These are phyloP conservation scores for Premnoplex brunnescens DNA, from an alignment of 2,797 vertebrate species.

Conservation along the genomic window DNA sequence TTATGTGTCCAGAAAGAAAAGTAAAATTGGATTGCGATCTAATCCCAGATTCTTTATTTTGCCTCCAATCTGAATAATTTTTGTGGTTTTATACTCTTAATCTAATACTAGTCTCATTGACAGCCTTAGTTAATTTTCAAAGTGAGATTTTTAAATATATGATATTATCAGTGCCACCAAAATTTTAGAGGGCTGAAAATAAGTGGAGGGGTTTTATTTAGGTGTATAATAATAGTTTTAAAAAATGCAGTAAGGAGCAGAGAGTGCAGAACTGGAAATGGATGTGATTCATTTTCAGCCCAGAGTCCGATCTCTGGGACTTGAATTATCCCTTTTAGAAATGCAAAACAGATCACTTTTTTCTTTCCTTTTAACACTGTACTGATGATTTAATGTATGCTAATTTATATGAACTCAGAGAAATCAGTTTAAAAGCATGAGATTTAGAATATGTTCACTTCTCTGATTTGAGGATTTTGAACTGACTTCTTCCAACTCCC, in stretches of 20 bases:
- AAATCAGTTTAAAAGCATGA: background rate
- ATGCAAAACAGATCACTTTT: background rate
- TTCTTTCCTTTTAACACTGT: background rate
- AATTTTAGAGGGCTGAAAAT: background rate
- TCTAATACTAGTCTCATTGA: background rate
- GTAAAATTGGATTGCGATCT: background rate
- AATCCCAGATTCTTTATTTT: background rate
- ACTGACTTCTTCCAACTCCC: background rate
- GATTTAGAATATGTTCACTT: background rate
- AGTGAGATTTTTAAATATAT: background rate
- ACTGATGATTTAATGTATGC: background rate
- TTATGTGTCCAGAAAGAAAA: background rate
- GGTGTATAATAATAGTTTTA: background rate
- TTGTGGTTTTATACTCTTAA: background rate
- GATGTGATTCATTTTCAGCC: background rate
- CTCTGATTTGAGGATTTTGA: background rate
- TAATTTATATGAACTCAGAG: background rate
- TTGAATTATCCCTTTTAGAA: background rate
- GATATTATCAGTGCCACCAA: background rate
- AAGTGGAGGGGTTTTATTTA: background rate
- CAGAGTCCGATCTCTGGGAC: background rate
- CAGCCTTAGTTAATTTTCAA: background rate
- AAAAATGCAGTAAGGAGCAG: background rate
- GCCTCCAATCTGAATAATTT: background rate
- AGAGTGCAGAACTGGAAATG: background rate